Evolutionary conservation across 2,113 vertebrate genomes (phyloP), one percentile per base, ranked within the genome.

Genomic region (Campylomormyrus numenius): DNA sequence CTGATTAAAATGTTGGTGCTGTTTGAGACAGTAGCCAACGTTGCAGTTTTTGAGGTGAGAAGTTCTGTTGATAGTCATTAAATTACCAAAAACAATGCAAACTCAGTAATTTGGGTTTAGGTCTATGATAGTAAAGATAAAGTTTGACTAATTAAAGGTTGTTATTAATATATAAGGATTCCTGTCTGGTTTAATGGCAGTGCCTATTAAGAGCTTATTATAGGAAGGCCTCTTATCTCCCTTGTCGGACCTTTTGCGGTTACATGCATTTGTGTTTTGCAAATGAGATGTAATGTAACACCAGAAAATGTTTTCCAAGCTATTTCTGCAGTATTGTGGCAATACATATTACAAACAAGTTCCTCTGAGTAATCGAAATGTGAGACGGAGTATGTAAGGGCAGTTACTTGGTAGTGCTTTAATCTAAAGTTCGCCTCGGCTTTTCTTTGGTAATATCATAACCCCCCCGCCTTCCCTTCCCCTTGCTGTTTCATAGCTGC

Each of bases 401-500:
- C 58, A 66, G 58, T n/a, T 19, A 53, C 52, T 53, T 19, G 52
- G 52, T 19, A 19, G 17, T 53, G 52, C 17, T 53, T 5, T 53
- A 53, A 53, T 53, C 52, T 53, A 53, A 53, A 53, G 52, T 53
- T 17, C 17, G 0, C 52, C 1, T 4, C 27, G 3, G 58, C 24
- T 3, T 24, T 48, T 42, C 46, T 10, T 17, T 49, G 21, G 5
- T 86, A 45, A 48, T 86, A 46, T 86, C 35, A 42, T 45, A 21
- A 42, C 4, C 31, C 35, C 39, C 19, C 66, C 3, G 0, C 62
- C 27, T 24, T 10, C 66, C 11, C 66, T 31, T n/a, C 19, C 39
- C 0, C 15, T 24, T 11, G 7, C 62, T 0, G 58, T 48, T 53
- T 5, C 88, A 15, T 94, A 99, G 98, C 98, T 94, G 98, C 97